These are phyloP conservation scores for Aphelenchoides besseyi DNA, from an alignment of 1,140 invertebrate species.

Conservation along the genomic window DNA sequence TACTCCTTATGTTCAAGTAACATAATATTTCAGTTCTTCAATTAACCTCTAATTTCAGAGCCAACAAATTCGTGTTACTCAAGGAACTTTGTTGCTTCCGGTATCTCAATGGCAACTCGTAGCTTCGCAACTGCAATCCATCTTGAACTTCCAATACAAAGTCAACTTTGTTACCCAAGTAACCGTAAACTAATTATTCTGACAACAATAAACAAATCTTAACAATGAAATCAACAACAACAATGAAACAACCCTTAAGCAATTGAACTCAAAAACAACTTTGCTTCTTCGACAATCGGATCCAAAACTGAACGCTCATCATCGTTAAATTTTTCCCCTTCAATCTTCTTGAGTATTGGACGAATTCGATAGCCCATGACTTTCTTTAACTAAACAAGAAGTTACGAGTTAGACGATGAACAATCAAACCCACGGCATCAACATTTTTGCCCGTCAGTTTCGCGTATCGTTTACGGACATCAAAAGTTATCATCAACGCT, in stretches of 20 bases:
- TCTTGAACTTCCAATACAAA: too few relatives aligned
- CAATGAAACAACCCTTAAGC: not conserved
- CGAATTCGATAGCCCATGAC: not conserved
- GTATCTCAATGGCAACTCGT: not conserved
- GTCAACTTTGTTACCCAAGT: too few relatives aligned
- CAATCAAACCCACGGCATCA: not conserved
- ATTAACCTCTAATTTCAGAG: too few relatives aligned
- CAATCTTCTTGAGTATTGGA: not conserved
- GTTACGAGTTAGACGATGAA: not conserved
- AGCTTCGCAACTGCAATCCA: too few relatives aligned
- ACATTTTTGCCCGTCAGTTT: not conserved
- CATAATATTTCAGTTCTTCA: too few relatives aligned
- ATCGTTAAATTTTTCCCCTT: not conserved
- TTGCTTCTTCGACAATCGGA: not conserved
- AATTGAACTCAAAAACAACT: not conserved
- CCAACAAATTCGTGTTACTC: too few relatives aligned
- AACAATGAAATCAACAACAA: constrained; percentile 1
- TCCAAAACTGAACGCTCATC: not conserved
- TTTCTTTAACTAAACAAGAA: not conserved
- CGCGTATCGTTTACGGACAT: not conserved
- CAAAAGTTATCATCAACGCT: not conserved
- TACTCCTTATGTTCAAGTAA: not conserved
- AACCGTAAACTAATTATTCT: not conserved
- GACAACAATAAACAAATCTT: not conserved
- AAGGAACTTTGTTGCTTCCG: not conserved